These are phyloP conservation scores for Pseudochaenichthys georgianus DNA, from an alignment of 2,797 vertebrate genomes.

Conservation along the genomic window DNA sequence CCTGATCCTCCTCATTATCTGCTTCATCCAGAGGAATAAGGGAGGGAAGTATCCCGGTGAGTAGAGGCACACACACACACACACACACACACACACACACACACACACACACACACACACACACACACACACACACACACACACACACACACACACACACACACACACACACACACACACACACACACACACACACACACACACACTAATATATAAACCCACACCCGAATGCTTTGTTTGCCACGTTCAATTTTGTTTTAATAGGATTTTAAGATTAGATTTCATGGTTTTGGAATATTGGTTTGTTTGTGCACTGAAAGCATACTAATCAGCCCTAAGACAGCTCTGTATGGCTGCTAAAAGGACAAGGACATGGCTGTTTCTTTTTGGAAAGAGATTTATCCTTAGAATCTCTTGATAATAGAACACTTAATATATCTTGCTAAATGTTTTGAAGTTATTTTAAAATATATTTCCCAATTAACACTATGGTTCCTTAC, in stretches of 20 bases:
- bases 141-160: background rate
- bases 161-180: too few relatives aligned
- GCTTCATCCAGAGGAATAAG: slow-evolving; percentile 98
- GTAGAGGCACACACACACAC: slow-evolving; percentile 25
- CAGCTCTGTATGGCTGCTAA: background rate
- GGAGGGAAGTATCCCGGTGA: slow-evolving; percentile 99
- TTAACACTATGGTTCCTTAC: background rate
- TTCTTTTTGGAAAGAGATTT: background rate
- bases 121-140: too few relatives aligned
- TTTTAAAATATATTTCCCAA: background rate
- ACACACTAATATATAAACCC: background rate
- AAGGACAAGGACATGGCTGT: too few relatives aligned
- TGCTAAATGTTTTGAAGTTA: background rate
- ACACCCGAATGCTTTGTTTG: background rate
- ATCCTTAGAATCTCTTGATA: background rate
- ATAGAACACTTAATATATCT: background rate
- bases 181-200: too few relatives aligned
- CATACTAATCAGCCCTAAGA: background rate
- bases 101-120: too few relatives aligned
- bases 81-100: too few relatives aligned
- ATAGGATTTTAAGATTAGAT: background rate
- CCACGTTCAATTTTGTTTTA: background rate
- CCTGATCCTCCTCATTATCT: slow-evolving; percentile 97
- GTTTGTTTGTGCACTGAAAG: background rate
- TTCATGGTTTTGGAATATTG: background rate